Base-by-base conservation (phyloP, 2,797 vertebrate species). In the Caiman crocodilus region DNA sequence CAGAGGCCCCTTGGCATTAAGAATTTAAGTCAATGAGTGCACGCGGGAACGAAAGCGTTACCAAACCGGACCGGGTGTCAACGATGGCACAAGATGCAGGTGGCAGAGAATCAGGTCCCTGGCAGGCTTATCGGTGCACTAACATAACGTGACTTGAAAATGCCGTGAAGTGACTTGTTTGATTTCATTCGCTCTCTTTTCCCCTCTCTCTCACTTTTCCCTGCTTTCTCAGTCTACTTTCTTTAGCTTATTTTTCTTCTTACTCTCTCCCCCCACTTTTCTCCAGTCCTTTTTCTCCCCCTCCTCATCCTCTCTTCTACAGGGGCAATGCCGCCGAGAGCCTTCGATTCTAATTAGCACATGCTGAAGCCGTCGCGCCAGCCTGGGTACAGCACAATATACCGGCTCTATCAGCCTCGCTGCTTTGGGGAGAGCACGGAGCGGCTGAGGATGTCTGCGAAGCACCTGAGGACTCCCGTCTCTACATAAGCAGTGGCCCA, bases 401-500 rank as follows among this genome's bases (percentile, higher is more conserved):
- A 20, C 15, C 63, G 82, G 4, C 69, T 4, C 50, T 1, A 0
- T 35, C 7, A 3, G 64, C 76, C 55, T 50, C 2, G 13, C 91
- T 79, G 92, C 93, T 69, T 76, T 75, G 64, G 67, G 65, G 78
- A 93, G 14, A 85, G 88, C 73, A 5, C 50, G 5, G 84, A 91
- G 93, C 1, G 25, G 94, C 90, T 6, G 6, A 94, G 91, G 87
- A 97, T 97, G 97, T 92, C 95, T 79, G 87, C 85, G 4, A 67
- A 67, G 79, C 75, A 85, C 76, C 90, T 26, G 3, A 93, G 55
- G 63, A 95, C 95, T 91, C 96, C 95, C 96, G 93, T 96, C 77
- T 98, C 96, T 95, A 98, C 98, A 98, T 99, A 98, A 98, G 98
- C 95, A 7, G 97, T 97, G 98, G 97, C 98, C 88, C 94, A 96